phyloP scores from a whole-genome alignment of 2,113 vertebrate genomes.

The Dryoscopus gambensis region DNA sequence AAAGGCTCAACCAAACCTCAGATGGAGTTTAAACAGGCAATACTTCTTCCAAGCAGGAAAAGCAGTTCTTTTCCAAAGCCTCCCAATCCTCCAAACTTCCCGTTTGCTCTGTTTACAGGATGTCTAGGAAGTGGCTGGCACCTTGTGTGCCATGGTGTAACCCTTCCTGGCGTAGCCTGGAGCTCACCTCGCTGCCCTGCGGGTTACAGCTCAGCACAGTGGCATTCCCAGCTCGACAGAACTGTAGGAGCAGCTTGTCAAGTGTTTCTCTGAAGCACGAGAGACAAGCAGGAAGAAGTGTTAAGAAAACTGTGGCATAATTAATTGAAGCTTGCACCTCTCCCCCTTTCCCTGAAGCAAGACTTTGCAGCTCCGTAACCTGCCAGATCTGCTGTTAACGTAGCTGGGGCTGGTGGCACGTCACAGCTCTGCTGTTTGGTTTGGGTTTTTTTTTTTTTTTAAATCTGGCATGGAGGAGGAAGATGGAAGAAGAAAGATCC shows the following conservation, averaged over 20 bases:
- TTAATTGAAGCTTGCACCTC: constrained; percentile 11
- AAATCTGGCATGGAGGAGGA: background rate
- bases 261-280: background rate
- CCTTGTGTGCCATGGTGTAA: background rate
- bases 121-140: background rate
- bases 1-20: background rate
- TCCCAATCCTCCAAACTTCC: background rate
- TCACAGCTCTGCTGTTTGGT: background rate
- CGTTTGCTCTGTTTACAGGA: background rate
- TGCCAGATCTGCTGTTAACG: constrained; percentile 21
- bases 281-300: constrained; percentile 33
- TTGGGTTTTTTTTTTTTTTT: background rate
- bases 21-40: background rate
- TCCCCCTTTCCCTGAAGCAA: background rate
- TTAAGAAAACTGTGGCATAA: constrained; percentile 57
- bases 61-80: background rate
- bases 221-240: background rate
- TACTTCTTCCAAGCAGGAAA: background rate
- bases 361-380: background rate
- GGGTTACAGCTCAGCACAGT: background rate
- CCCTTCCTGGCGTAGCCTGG: background rate
- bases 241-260: background rate
- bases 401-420: background rate
- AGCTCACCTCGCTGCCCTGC: background rate
- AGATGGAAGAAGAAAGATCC: background rate